Evolutionary conservation across 2,797 vertebrate species (phyloP).

Genomic region (Pachyuromys duprasi): DNA sequence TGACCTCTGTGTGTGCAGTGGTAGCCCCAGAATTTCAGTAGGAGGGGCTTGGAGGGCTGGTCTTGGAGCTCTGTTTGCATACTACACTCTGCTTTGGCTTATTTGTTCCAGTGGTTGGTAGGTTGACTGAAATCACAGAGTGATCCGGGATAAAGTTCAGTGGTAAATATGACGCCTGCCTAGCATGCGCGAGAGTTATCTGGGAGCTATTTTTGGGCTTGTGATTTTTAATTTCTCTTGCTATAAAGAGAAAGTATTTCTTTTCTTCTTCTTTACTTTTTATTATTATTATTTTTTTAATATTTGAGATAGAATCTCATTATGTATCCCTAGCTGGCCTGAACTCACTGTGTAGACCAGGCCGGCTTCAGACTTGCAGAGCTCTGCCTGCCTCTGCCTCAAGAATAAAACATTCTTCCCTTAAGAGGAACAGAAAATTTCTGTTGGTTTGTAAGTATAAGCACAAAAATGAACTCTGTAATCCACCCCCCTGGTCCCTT

Average conservation of each 20-base stretch:
- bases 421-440: slow-evolving; percentile 17
- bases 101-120: neutral
- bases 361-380: neutral
- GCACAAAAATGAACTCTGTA: neutral
- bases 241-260: neutral
- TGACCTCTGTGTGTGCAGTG: neutral
- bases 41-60: neutral
- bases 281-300: neutral
- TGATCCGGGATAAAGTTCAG: neutral
- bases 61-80: neutral
- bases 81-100: neutral
- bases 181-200: neutral
- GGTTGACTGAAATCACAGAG: neutral
- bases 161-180: neutral
- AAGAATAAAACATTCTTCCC: slow-evolving; percentile 39
- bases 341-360: neutral
- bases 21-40: neutral
- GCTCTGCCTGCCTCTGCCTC: neutral
- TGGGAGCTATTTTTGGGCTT: neutral
- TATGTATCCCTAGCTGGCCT: neutral
- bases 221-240: neutral
- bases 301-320: neutral
- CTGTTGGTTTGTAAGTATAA: neutral
- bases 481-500: neutral
- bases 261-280: neutral